Evolutionary conservation across 1,140 invertebrate genomes (phyloP).

Genomic region (Ridgeia piscesae): DNA sequence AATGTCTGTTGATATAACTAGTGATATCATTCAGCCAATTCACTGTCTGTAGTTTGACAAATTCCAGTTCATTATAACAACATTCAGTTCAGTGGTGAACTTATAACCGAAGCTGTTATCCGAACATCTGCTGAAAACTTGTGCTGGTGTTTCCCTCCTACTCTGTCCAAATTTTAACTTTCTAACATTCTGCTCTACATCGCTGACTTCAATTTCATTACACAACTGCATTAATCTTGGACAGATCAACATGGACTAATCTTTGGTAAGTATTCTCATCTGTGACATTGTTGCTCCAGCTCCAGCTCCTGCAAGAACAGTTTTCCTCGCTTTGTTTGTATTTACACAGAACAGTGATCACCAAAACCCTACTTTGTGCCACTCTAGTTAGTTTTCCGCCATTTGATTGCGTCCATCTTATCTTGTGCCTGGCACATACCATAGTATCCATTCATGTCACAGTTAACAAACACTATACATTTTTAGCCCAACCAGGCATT

Average conservation of each 20-base stretch:
- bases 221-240: background rate
- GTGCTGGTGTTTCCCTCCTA: background rate
- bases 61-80: background rate
- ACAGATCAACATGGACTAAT: background rate
- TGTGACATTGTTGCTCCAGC: background rate
- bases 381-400: background rate
- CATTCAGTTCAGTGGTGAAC: background rate
- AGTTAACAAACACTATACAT: background rate
- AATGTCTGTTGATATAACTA: no score
- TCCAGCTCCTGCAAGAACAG: background rate
- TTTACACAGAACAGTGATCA: background rate
- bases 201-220: background rate
- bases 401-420: background rate
- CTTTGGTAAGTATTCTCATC: background rate
- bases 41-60: background rate
- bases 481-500: background rate
- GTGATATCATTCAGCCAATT: background rate
- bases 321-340: background rate
- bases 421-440: background rate
- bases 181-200: background rate
- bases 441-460: background rate
- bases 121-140: background rate
- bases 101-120: background rate
- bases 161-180: background rate
- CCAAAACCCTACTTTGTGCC: background rate